Base-by-base conservation (phyloP, 2,113 vertebrate species). In the Otolemur garnettii region DNA sequence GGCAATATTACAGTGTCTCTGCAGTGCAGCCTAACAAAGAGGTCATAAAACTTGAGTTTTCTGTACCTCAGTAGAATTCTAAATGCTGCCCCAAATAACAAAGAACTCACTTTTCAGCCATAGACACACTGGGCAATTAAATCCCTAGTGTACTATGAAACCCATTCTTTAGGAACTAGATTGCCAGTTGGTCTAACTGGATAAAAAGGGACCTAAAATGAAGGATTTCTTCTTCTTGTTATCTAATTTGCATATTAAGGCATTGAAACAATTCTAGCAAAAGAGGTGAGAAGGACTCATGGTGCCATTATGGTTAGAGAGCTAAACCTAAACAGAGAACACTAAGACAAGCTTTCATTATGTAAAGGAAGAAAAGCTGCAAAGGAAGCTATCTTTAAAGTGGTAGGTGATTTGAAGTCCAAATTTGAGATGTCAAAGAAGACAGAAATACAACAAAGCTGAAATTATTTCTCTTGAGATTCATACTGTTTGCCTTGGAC, bases 351-450 rank as follows among this genome's bases (percentile, higher is more conserved):
- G 62, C 85, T 95, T 96, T 95, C 57, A 79, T 96, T 68, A 69
- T 30, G 30, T 55, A 77, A 87, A 80, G 80, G 80, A 97, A 92
- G 87, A 95, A 96, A 91, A 97, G 95, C 66, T 50, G 92, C 50
- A 74, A 75, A 93, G 72, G 64, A 93, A 82, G 72, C 35, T 53
- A 83, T 88, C 69, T 96, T 57, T 91, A 57, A 95, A 93, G 38
- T 83, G 45, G 60, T 30, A 78, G 62, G 83, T 71, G 80, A 88
- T 85, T 87, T 68, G 17, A 93, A 71, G 55, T 68, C 69, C 74
- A 96, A 95, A 95, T 93, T 2, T 91, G 59, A 97, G 59, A 62
- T 90, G 82, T 91, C 69, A 95, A 86, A 90, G 74, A 90, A 95
- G 90, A 96, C 50, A 93, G 71, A 81, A 79, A 92, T 69, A 60